These are phyloP conservation scores for Mastomys coucha DNA, from an alignment of 2,113 vertebrate genomes.

Conservation along the genomic window DNA sequence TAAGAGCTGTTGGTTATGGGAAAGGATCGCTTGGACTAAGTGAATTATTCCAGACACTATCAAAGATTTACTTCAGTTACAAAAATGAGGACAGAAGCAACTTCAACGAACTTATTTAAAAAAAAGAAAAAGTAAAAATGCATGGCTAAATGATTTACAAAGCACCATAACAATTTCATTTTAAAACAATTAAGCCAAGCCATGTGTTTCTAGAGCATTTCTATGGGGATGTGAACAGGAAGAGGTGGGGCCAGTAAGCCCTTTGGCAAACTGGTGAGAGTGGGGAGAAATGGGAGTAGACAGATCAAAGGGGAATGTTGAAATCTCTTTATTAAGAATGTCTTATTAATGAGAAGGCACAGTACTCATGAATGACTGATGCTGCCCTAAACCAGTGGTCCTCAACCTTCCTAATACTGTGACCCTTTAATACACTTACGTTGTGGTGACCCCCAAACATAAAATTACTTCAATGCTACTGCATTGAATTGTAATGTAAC, in stretches of 20 bases:
- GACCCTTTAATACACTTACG: background rate
- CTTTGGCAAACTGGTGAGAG: background rate
- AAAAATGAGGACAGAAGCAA: background rate
- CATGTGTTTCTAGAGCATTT: background rate
- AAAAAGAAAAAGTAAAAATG: background rate
- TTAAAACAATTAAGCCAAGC: background rate
- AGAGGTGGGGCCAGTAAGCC: background rate
- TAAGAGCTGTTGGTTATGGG: background rate
- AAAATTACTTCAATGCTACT: background rate
- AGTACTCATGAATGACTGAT: background rate
- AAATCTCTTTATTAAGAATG: conserved; percentile 18
- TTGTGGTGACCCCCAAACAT: background rate
- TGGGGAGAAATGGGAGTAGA: background rate
- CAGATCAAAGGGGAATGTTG: background rate
- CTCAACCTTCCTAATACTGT: background rate
- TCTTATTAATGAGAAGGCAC: background rate
- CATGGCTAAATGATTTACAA: background rate
- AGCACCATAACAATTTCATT: background rate
- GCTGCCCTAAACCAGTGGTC: background rate
- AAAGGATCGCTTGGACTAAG: background rate
- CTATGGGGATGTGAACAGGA: background rate
- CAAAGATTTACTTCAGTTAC: background rate
- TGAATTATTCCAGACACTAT: background rate
- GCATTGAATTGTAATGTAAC: background rate
- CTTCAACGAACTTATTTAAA: background rate